phyloP scores from a whole-genome alignment of 2,113 vertebrate species.

The Phyllopteryx taeniolatus region DNA sequence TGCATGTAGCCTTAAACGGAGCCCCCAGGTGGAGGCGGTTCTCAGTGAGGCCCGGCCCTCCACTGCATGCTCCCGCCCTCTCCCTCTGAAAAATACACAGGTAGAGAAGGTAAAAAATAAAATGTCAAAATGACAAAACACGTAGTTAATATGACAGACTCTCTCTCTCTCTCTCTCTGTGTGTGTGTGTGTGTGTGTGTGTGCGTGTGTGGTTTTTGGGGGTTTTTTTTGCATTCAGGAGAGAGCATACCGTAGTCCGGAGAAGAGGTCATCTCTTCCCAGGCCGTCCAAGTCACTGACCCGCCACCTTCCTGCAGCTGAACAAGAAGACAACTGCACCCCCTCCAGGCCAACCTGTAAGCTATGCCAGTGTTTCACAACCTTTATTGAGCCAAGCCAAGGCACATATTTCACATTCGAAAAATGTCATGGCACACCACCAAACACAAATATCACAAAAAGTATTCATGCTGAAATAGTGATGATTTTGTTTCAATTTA shows the following conservation, averaged over 20 bases:
- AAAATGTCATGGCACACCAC: not conserved
- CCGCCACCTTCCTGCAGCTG: slow-evolving; percentile 83
- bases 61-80: slow-evolving; percentile 72
- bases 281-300: slow-evolving; percentile 90
- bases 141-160: not conserved
- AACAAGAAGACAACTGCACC: slow-evolving; percentile 83
- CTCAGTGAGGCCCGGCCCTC: slow-evolving; percentile 69
- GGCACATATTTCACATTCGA: not conserved
- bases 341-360: slow-evolving; percentile 85
- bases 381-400: not conserved
- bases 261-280: slow-evolving; percentile 89
- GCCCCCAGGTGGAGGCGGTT: slow-evolving; percentile 73
- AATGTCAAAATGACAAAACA: not conserved
- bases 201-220: not conserved
- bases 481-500: not conserved
- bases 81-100: slow-evolving; percentile 68
- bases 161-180: not conserved
- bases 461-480: not conserved
- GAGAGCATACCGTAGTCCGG: slow-evolving; percentile 83
- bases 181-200: not conserved
- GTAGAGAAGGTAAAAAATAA: slow-evolving; percentile 77
- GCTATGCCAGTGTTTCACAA: slow-evolving; percentile 24
- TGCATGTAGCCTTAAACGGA: slow-evolving; percentile 79
- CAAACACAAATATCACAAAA: too few species aligned
- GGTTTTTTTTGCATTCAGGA: slow-evolving; percentile 69